Evolutionary conservation across 30 jellyfish, hydroid and myxozoan genomes (phyloP), one percentile per base, ranked within the genome.

Genomic region (Nemopilema nomurai): DNA sequence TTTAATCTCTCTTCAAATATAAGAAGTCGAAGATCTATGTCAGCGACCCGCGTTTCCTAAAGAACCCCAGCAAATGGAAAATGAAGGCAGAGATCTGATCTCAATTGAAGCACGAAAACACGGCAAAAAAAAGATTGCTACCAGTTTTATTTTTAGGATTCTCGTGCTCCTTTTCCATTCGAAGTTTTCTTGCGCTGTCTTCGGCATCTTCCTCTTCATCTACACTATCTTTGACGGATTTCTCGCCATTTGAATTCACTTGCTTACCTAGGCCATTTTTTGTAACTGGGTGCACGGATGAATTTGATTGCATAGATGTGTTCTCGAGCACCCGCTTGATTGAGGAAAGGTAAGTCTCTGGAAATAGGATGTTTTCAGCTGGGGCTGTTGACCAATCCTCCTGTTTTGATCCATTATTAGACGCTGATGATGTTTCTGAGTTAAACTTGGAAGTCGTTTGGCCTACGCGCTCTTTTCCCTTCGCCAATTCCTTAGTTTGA

Each of bases 321-420:
- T 82, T 82, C 30, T 82, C 91, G 27, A 82, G 74, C 62, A 70
- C 85, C 53, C 91, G 53, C 62, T 82, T 82, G 57, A 82, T 82
- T 6, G 91, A 50, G 1, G 91, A 82, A 26, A 82, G 71, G 57
- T 82, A 82, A 4, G 91, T 82, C 69, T 82, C 91, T 41, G 91
- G 91, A 28, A 82, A 82, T 29, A 82, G 81, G 20, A 82, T 82
- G 65, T 76, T 70, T 8, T 82, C 91, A 51, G 91, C 85, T 26
- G 91, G 91, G 8, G 91, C 81, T 16, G 91, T 82, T 9, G 84
- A 73, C 91, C 91, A 82, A 4, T 82, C 91, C 20, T 76, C 85
- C 62, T 62, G 64, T 23, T 82, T 71, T 18, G 91, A 33, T 7
- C 81, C 83, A 65, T 82, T 82, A 27, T 63, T 63, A 20, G 79